Evolutionary conservation across 2,113 vertebrate genomes (phyloP), one percentile per base, ranked within the genome.

Genomic region (Quiscalus mexicanus): DNA sequence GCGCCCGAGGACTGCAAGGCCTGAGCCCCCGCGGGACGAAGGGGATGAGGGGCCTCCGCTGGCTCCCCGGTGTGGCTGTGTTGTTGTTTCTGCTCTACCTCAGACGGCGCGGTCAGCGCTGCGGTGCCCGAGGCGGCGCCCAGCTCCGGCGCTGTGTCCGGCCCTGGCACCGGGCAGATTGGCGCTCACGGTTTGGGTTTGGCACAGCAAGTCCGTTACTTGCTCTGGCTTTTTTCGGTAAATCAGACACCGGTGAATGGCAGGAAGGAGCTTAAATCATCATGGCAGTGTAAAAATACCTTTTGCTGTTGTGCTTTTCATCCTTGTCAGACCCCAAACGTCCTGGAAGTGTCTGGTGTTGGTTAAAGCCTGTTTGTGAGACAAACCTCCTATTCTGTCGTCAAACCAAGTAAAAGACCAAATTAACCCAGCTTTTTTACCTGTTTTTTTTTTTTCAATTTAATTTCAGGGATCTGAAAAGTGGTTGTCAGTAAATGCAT

Each of bases 1-100:
- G 92, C 91, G 74, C 97, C 97, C 88, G 98, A 98, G 84, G 98
- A 99, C 69, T 84, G 97, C 96, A 98, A 98, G 82, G 96, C 94
- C 84, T 98, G 96, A 97, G 4, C 2, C 50, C 6, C n/a, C 8
- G 56, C 9, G 59, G 53, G 25, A 22, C 8, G 37, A 37, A 9
- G 37, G 37, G 37, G 37, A 37, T 37, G 37, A 37, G 37, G 37
- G 37, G 37, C 37, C 37, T 37, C 37, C 9, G 37, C 37, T 37
- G 37, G 37, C 70, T 19, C 5, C 37, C 41, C 31, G 28, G 0
- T 31, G 82, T 58, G 93, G 50, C 3, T 2, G 28, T 25, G 11
- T 19, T 77, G 56, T 86, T 58, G 6, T 78, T 94, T 83, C 96
- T 37, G 89, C 82, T 97, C 98, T 98, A 98, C 98, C 98, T 98